Evolutionary conservation across 2,888 invertebrate species (phyloP).

Genomic region (Xylota sylvarum): DNA sequence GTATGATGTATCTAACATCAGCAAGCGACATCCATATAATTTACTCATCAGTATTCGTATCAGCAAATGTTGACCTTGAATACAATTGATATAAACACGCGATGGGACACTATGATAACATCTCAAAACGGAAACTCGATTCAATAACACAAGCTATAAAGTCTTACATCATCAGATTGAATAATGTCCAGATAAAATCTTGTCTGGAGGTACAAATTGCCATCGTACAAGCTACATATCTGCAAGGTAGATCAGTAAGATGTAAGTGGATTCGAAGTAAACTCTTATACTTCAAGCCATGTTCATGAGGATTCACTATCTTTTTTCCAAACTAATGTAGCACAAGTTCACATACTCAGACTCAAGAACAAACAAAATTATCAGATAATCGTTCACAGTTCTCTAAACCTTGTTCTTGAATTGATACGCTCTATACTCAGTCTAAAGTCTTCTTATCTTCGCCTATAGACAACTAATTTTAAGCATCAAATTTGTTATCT

Average conservation of each 20-base stretch:
- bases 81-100: conserved; percentile 7
- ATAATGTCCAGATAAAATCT: no score
- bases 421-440: background rate
- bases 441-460: background rate
- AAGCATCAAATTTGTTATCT: background rate
- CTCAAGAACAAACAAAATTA: background rate
- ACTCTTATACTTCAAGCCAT: no score
- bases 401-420: conserved; percentile 4
- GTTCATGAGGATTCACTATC: no score
- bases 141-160: no score
- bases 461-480: background rate
- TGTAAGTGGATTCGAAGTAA: no score
- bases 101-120: background rate
- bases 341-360: background rate
- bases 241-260: no score
- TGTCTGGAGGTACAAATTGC: no score
- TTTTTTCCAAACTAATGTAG: background rate
- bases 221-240: no score
- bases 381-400: background rate
- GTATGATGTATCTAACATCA: background rate
- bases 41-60: conserved; percentile 1
- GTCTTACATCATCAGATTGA: no score
- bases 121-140: background rate
- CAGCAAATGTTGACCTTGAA: conserved; percentile 7
- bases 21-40: background rate